A percentile compares a stretch with the other conserved stretches of the same genome.
phyloP scores from a whole-genome alignment of 2,113 vertebrate species.

The Dipodomys spectabilis region DNA sequence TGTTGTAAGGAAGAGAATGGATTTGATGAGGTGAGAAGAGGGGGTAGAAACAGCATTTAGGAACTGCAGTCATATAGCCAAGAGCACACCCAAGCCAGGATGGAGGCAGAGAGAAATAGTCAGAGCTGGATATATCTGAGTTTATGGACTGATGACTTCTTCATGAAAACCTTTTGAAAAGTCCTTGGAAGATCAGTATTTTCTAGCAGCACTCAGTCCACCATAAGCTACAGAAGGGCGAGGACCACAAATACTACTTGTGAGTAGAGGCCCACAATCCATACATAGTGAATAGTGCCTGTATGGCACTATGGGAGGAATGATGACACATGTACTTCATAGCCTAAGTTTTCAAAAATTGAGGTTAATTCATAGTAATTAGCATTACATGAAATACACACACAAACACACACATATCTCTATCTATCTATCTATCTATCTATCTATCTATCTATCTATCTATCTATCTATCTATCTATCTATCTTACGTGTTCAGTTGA shows the following conservation, averaged over 20 bases:
- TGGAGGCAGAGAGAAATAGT: not conserved
- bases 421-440: no score
- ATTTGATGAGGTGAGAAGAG: rapidly evolving
- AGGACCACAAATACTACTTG: rapidly evolving
- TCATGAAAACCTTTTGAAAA: not conserved
- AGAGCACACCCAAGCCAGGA: not conserved
- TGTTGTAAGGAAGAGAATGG: not conserved
- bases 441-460: no score
- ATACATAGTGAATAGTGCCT: no score
- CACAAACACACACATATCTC: no score
- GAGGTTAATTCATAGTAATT: not conserved
- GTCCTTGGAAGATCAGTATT: not conserved
- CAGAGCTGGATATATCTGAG: not conserved
- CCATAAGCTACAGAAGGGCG: not conserved
- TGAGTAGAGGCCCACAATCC: not conserved
- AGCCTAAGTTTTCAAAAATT: not conserved
- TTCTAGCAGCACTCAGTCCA: not conserved
- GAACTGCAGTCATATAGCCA: not conserved
- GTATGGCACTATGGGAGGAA: not conserved
- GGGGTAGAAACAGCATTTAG: not conserved
- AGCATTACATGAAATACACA: not conserved
- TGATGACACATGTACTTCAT: not conserved
- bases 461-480: no score
- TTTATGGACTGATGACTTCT: not conserved
- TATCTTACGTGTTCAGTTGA: not conserved